Evolutionary conservation across 2,797 vertebrate genomes (phyloP).

Genomic region (Pygocentrus nattereri): DNA sequence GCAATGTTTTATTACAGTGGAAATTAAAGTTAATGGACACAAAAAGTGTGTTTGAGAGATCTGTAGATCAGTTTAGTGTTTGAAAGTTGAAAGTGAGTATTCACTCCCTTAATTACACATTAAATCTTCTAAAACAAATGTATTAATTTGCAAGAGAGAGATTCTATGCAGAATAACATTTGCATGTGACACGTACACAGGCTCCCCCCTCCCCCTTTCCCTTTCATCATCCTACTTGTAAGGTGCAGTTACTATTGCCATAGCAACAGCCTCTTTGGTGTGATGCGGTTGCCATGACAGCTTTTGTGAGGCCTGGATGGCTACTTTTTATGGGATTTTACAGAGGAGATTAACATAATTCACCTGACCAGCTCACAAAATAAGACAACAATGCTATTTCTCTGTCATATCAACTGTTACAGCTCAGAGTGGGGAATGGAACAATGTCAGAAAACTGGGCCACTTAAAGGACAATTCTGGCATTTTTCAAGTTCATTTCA

Average conservation of each 20-base stretch:
- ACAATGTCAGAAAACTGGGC: background rate
- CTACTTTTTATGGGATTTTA: slow-evolving; percentile 67
- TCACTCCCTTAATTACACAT: background rate
- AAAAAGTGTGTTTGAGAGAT: background rate
- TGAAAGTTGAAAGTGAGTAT: background rate
- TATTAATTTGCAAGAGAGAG: slow-evolving; percentile 4
- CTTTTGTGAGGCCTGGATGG: slow-evolving; percentile 69
- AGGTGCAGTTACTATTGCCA: slow-evolving; percentile 71
- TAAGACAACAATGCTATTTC: background rate
- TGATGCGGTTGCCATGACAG: slow-evolving; percentile 79
- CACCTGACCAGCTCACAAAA: background rate
- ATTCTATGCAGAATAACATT: slow-evolving; percentile 11
- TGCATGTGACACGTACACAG: slow-evolving; percentile 27
- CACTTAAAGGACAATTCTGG: background rate
- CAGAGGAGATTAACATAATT: slow-evolving; percentile 61
- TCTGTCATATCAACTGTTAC: background rate
- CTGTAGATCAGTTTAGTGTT: background rate
- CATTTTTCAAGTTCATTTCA: no score
- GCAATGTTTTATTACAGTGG: background rate
- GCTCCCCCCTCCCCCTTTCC: slow-evolving; percentile 27
- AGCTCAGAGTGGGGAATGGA: background rate
- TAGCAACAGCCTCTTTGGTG: slow-evolving; percentile 76
- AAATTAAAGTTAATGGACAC: background rate
- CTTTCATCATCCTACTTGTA: slow-evolving; percentile 66
- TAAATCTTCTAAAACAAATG: background rate